phyloP scores from a whole-genome alignment of 2,113 vertebrate species.

The Lates calcarifer region DNA sequence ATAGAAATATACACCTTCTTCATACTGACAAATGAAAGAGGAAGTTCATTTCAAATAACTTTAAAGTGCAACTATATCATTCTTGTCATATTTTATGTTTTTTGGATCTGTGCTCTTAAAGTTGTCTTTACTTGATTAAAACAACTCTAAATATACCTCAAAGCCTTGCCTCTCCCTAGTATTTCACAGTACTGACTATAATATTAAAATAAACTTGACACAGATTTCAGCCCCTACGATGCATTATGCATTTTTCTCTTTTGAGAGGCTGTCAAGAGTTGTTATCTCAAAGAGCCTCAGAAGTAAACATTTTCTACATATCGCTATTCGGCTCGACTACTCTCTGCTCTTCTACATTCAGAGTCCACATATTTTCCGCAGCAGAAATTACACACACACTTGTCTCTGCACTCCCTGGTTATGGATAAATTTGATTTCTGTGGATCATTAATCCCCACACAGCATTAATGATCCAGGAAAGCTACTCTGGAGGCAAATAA shows the following conservation, averaged over 20 bases:
- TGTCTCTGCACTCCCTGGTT: neutral
- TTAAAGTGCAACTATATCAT: neutral
- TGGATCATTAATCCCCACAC: constrained; percentile 44
- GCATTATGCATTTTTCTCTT: constrained; percentile 29
- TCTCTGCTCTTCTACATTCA: constrained; percentile 3
- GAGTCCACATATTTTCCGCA: constrained; percentile 1
- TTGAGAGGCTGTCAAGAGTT: constrained; percentile 28
- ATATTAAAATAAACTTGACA: constrained; percentile 54
- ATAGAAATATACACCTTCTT: neutral
- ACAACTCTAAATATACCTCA: constrained; percentile 47
- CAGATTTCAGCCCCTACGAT: constrained; percentile 24
- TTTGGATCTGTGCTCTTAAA: neutral
- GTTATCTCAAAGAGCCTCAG: constrained; percentile 25
- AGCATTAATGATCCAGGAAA: constrained; percentile 52
- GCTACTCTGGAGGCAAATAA: constrained; percentile 43
- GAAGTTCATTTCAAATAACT: constrained; percentile 12
- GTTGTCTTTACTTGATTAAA: constrained; percentile 35
- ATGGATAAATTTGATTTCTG: constrained; percentile 29
- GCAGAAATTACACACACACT: neutral
- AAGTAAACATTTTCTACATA: constrained; percentile 19
- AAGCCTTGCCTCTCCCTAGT: constrained; percentile 14
- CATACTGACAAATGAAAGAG: constrained; percentile 5
- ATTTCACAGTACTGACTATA: constrained; percentile 8
- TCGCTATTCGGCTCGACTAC: neutral
- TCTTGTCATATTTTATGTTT: neutral